Percentiles rank a stretch among this genome's conserved stretches.
Evolutionary conservation across 1,140 invertebrate genomes (phyloP).

Genomic region (Aradophagus sp.): DNA sequence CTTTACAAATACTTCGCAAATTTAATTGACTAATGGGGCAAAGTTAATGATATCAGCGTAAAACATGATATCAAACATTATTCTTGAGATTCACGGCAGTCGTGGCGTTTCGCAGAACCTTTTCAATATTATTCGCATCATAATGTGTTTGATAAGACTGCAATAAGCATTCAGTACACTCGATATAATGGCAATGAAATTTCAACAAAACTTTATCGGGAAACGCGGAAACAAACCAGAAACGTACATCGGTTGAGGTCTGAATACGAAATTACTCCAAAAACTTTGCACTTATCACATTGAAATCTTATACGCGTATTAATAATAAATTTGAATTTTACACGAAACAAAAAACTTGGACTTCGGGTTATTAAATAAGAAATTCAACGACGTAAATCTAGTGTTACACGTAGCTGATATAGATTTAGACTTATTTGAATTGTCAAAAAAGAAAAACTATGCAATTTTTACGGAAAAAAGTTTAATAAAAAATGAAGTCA

Average conservation of each 20-base stretch:
- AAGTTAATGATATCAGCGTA: too few relatives aligned
- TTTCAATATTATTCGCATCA: constrained; percentile 6
- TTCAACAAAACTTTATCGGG: constrained; percentile 22
- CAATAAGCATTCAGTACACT: constrained; percentile 27
- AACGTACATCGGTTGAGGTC: constrained; percentile 1
- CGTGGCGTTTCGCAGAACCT: constrained; percentile 1
- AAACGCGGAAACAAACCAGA: constrained; percentile 39
- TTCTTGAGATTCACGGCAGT: neutral
- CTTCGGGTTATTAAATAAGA: too few relatives aligned
- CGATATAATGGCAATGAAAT: constrained; percentile 23
- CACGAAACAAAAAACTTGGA: neutral
- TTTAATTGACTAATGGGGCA: too few relatives aligned
- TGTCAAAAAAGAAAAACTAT: too few relatives aligned
- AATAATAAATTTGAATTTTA: constrained; percentile 16
- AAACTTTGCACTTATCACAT: constrained; percentile 28
- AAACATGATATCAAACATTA: too few relatives aligned
- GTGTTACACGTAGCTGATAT: too few relatives aligned
- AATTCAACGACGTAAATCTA: too few relatives aligned
- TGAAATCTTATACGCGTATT: constrained; percentile 20
- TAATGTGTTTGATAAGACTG: constrained; percentile 21
- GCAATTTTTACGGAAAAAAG: too few relatives aligned
- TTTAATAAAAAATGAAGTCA: too few relatives aligned
- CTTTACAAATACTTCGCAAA: too few relatives aligned
- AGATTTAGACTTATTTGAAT: too few relatives aligned
- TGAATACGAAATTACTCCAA: constrained; percentile 24